phyloP scores from a whole-genome alignment of 1,140 invertebrate genomes.

The Nasonia vitripennis region DNA sequence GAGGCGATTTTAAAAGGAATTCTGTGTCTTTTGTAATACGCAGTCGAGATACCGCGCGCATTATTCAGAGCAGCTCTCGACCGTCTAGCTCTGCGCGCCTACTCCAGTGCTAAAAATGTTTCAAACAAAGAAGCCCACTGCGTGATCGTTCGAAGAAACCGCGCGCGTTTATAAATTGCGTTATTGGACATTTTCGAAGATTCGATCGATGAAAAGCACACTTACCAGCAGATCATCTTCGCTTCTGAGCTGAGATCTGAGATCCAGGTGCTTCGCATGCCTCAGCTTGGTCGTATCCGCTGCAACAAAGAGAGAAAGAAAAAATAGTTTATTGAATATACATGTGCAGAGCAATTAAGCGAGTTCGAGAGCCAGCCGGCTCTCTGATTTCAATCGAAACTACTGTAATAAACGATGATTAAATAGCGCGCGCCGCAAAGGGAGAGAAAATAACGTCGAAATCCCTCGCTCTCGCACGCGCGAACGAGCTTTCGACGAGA shows the following conservation, averaged over 20 bases:
- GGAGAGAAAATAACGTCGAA: too few relatives aligned
- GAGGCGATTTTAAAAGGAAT: neutral
- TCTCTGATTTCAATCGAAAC: too few relatives aligned
- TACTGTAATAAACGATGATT: too few relatives aligned
- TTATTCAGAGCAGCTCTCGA: neutral
- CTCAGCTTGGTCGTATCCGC: conserved; percentile 66
- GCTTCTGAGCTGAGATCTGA: conserved; percentile 56
- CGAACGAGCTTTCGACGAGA: too few relatives aligned
- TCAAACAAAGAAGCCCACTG: neutral
- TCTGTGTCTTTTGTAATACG: neutral
- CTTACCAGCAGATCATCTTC: conserved; percentile 67
- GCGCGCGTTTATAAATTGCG: too few relatives aligned
- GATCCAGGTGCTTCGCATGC: conserved; percentile 68
- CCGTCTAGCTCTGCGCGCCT: neutral
- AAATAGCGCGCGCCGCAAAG: too few relatives aligned
- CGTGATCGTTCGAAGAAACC: too few relatives aligned
- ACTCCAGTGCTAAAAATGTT: neutral
- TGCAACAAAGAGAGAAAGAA: conserved; percentile 63
- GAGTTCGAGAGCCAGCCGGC: too few relatives aligned
- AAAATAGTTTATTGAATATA: conserved; percentile 34
- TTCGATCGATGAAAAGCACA: conserved; percentile 19
- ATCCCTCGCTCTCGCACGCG: too few relatives aligned
- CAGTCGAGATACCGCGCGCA: neutral
- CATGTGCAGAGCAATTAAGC: too few relatives aligned
- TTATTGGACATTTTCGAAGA: too few relatives aligned